A percentile compares a stretch with the other conserved stretches of the same genome.
Conservation (phyloP, 2,888 invertebrate genomes). For the Argyra leucocephala region DNA sequence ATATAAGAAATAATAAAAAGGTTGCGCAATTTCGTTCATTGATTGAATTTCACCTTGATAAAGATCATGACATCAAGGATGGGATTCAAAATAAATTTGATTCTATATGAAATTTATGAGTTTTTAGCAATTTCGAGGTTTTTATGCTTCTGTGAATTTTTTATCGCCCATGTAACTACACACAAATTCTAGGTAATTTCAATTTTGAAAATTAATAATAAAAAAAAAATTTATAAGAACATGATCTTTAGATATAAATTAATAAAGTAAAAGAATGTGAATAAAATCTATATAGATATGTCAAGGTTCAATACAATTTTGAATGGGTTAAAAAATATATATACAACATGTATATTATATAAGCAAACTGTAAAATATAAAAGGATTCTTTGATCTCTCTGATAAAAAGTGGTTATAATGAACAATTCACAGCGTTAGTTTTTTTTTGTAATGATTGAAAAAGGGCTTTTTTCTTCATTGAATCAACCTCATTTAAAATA, state of each 20-base stretch:
- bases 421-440: not conserved
- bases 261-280: not conserved
- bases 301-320: not conserved
- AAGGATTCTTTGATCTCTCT: not conserved
- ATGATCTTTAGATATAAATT: not conserved
- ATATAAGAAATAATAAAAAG: not conserved
- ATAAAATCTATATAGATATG: not conserved
- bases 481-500: too few species aligned
- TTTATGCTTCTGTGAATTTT: slow-evolving; percentile 2
- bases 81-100: not conserved
- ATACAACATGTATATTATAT: too few species aligned
- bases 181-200: not conserved
- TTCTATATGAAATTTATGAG: not conserved
- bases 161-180: not conserved
- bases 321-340: slow-evolving; percentile 1
- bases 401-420: not conserved
- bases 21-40: not conserved
- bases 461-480: too few species aligned
- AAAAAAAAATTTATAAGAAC: not conserved
- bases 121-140: slow-evolving; percentile 6
- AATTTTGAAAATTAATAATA: not conserved
- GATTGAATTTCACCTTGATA: not conserved
- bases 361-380: too few species aligned
- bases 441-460: too few species aligned
- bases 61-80: not conserved